Conservation (phyloP, 2,888 invertebrate species). For the Caenorhabditis panamensis region DNA sequence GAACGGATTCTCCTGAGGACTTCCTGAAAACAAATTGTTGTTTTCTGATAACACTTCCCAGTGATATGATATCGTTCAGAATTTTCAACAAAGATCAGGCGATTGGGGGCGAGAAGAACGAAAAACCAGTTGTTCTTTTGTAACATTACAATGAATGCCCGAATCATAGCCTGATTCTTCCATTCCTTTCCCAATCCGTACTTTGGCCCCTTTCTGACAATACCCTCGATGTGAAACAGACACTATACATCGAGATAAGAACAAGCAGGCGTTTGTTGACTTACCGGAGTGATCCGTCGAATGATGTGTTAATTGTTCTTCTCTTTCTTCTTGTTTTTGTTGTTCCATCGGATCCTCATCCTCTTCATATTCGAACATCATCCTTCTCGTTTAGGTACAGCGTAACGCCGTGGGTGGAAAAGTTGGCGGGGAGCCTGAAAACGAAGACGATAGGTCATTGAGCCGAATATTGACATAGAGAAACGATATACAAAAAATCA, state of each 20-base stretch:
- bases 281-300: conserved; percentile 56
- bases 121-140: conserved; percentile 44
- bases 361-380: conserved; percentile 73
- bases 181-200: conserved; percentile 7
- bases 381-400: conserved; percentile 65
- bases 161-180: conserved; percentile 18
- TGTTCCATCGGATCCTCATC: conserved; percentile 69
- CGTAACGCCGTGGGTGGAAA: conserved; percentile 53
- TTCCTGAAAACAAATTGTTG: conserved; percentile 52
- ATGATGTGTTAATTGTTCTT: conserved; percentile 41
- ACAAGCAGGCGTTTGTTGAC: conserved; percentile 28
- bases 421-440: conserved; percentile 44
- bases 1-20: conserved; percentile 65
- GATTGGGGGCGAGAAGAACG: too few relatives aligned
- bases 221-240: conserved; percentile 13
- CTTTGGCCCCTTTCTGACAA: conserved; percentile 33
- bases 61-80: conserved; percentile 27
- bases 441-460: conserved; percentile 5
- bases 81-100: conserved; percentile 51
- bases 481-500: conserved; percentile 28
- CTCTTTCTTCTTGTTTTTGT: conserved; percentile 22
- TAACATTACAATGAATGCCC: conserved; percentile 14
- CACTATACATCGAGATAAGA: conserved; percentile 26
- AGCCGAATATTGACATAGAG: conserved; percentile 33
- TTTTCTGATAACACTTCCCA: conserved; percentile 23